Conservation (phyloP, 2,888 invertebrate species). For the Lobophora halterata region DNA sequence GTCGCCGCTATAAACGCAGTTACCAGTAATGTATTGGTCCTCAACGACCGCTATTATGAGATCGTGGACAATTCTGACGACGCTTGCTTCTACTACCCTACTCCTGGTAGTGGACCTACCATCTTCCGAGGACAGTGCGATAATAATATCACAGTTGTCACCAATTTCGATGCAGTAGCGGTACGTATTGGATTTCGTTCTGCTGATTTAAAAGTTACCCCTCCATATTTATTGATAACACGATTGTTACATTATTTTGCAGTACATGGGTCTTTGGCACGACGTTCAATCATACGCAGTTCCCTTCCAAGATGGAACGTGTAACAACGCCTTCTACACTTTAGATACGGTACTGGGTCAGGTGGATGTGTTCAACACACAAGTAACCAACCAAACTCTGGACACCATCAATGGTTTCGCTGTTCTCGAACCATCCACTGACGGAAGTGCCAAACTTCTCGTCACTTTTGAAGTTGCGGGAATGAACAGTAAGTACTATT, state of each 20-base stretch:
- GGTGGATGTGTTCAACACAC: slow-evolving; percentile 10
- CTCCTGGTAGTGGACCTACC: slow-evolving; percentile 36
- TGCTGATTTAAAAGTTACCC: too few species aligned
- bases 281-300: slow-evolving; percentile 52
- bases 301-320: slow-evolving; percentile 50
- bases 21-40: slow-evolving; percentile 38
- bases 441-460: slow-evolving; percentile 76
- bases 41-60: slow-evolving; percentile 48
- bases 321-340: slow-evolving; percentile 49
- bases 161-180: slow-evolving; percentile 41
- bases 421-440: slow-evolving; percentile 64
- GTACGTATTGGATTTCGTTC: too few species aligned
- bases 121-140: slow-evolving; percentile 56
- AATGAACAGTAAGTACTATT: slow-evolving; percentile 27
- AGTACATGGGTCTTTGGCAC: slow-evolving; percentile 57
- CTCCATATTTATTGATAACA: too few species aligned
- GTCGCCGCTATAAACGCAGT: slow-evolving; percentile 40
- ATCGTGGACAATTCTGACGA: slow-evolving; percentile 39
- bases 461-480: slow-evolving; percentile 82
- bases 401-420: slow-evolving; percentile 51
- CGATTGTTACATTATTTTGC: slow-evolving; percentile 21
- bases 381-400: slow-evolving; percentile 36
- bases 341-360: not conserved
- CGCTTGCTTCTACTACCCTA: slow-evolving; percentile 56
- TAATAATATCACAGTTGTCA: slow-evolving; percentile 40